These are phyloP conservation scores for Sebastes matsubarae DNA, from an alignment of 2,797 vertebrate species.

Conservation along the genomic window DNA sequence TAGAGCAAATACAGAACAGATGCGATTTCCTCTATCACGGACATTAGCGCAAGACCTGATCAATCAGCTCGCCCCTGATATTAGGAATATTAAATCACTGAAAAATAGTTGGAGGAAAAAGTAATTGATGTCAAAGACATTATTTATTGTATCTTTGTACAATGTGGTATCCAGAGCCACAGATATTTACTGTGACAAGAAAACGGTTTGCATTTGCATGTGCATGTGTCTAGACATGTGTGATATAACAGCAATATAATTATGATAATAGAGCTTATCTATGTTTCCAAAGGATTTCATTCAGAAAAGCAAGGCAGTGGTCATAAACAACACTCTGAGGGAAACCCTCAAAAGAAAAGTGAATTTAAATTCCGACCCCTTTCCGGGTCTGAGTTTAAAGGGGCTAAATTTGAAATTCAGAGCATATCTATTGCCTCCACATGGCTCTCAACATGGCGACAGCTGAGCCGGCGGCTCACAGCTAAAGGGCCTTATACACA, in stretches of 20 bases:
- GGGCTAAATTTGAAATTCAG: background rate
- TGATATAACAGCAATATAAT: background rate
- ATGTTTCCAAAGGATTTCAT: slow-evolving; percentile 14
- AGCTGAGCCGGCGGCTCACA: background rate
- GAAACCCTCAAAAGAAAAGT: slow-evolving; percentile 10
- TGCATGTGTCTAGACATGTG: background rate
- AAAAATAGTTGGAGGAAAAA: slow-evolving; percentile 14
- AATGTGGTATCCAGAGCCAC: background rate
- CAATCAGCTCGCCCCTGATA: slow-evolving; percentile 3
- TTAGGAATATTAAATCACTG: slow-evolving; percentile 7
- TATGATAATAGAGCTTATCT: background rate
- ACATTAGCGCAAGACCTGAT: slow-evolving; percentile 7
- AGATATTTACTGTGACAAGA: background rate
- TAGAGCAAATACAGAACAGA: slow-evolving; percentile 38
- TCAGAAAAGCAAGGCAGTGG: background rate
- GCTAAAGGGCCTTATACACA: too few relatives aligned
- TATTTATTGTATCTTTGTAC: slow-evolving; percentile 8
- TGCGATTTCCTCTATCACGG: slow-evolving; percentile 27
- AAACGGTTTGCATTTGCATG: background rate
- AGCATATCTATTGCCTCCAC: background rate
- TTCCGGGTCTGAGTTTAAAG: slow-evolving; percentile 8
- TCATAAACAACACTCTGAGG: slow-evolving; percentile 21
- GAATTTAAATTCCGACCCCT: slow-evolving; percentile 48
- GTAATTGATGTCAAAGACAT: background rate
- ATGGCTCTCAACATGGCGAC: background rate